Base-by-base conservation (phyloP, 1,140 invertebrate genomes). In the Steinernema feltiae region DNA sequence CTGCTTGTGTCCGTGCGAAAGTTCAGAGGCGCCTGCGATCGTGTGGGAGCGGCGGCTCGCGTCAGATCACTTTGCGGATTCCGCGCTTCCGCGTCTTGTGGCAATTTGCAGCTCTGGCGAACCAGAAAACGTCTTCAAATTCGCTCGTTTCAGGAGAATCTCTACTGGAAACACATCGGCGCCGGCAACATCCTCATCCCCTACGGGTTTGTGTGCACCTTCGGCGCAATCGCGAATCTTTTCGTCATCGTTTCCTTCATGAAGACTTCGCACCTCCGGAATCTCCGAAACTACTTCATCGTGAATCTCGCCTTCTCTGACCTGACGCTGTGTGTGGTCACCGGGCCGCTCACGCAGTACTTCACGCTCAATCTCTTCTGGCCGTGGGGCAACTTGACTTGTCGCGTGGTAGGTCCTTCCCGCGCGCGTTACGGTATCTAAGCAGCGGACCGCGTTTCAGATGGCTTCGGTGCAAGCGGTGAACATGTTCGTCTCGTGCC, bases 201-300 rank as follows among this genome's bases (percentile, higher is more conserved):
- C 27, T 85, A 85, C 69, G 76, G 79, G 15, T 1, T 83, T 12
- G 82, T 85, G 27, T 85, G 84, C 71, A 70, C 81, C 7, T 85
- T 85, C 69, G 84, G 84, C 31, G 82, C 79, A 21, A 29, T 84
- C 21, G 84, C 81, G 48, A 85, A 86, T 74, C 76, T 86, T 29
- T 80, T 86, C 46, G 84, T 85, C 32, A 84, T 84, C 30, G 70
- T 78, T 32, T 79, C 82, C 18, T 83, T 84, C 79, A 41, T 78
- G 21, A 76, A 79, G 27, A 83, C 82, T 12, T 77, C 84, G 18
- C 79, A 85, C 53, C 70, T 85, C 1, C 74, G 84, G 48, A 85
- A 86, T 78, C 75, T 85, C n/a, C 70, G 83, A 41, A 85, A 85
- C 70, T 86, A 85, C 79, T 85, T 85, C 76, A 86, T 85, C 71